These are phyloP conservation scores for Parotia lawesii DNA, from an alignment of 2,113 vertebrate species.

Conservation along the genomic window DNA sequence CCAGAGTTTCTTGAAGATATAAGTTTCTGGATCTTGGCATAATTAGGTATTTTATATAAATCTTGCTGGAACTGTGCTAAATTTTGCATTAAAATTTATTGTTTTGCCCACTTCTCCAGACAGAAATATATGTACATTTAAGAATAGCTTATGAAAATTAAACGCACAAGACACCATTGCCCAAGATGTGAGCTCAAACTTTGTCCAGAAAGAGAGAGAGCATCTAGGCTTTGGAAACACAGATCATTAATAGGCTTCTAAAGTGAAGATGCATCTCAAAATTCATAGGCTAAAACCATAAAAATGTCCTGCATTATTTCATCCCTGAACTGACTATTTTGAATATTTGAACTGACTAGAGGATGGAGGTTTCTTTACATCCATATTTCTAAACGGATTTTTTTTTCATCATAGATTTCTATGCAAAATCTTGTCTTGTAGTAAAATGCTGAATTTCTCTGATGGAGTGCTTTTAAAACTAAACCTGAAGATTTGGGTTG, in stretches of 20 bases:
- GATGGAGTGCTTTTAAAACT: background rate
- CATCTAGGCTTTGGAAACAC: background rate
- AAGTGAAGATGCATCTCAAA: background rate
- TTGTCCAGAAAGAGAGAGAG: background rate
- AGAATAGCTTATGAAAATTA: background rate
- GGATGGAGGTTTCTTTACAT: background rate
- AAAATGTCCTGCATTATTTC: background rate
- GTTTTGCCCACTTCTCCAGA: background rate
- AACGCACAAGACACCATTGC: background rate
- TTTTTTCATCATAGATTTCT: background rate
- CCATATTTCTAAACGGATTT: background rate
- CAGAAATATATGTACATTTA: background rate
- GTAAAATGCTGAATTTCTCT: background rate
- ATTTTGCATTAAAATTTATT: background rate
- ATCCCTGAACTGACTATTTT: background rate
- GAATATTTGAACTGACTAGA: background rate
- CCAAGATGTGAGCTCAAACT: background rate
- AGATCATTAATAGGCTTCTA: background rate
- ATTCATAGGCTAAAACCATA: background rate
- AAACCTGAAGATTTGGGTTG: background rate
- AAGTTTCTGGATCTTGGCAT: background rate
- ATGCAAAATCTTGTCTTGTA: background rate
- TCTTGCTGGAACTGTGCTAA: background rate
- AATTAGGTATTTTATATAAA: background rate
- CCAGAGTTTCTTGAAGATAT: background rate